Conservation (phyloP, 1,140 invertebrate genomes). For the Drosophila baimaii region DNA sequence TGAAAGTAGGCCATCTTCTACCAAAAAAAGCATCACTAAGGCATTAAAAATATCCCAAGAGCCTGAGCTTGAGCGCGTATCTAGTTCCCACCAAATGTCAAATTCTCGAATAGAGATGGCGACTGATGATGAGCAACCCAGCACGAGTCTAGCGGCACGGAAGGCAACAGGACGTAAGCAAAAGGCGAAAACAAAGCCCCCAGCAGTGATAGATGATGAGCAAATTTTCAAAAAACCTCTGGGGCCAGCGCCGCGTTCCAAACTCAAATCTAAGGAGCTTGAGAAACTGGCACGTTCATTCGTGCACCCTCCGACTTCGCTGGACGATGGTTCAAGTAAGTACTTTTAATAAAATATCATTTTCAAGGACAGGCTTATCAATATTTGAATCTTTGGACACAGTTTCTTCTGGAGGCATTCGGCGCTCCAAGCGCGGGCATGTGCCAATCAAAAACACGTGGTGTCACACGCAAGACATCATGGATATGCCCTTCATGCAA, state of each 20-base stretch:
- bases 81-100: background rate
- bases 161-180: slow-evolving; percentile 6
- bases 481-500: slow-evolving; percentile 20
- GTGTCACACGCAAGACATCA: slow-evolving; percentile 50
- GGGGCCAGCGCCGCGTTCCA: slow-evolving; percentile 45
- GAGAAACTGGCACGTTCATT: slow-evolving; percentile 15
- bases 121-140: slow-evolving; percentile 41
- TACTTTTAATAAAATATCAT: background rate
- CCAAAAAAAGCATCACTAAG: background rate
- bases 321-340: slow-evolving; percentile 37
- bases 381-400: background rate
- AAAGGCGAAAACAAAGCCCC: background rate
- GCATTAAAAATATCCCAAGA: background rate
- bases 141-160: slow-evolving; percentile 53
- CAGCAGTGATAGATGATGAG: background rate
- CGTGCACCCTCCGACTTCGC: background rate
- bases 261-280: slow-evolving; percentile 6
- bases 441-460: slow-evolving; percentile 57
- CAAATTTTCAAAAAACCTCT: slow-evolving; percentile 55
- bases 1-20: background rate
- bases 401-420: slow-evolving; percentile 24
- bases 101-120: background rate
- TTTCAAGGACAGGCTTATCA: background rate
- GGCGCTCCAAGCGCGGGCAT: slow-evolving; percentile 68
- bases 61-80: background rate